Percentiles rank a stretch among this genome's conserved stretches.
Evolutionary conservation across 2,888 invertebrate species (phyloP).

Genomic region (Notocelia uddmanniana): DNA sequence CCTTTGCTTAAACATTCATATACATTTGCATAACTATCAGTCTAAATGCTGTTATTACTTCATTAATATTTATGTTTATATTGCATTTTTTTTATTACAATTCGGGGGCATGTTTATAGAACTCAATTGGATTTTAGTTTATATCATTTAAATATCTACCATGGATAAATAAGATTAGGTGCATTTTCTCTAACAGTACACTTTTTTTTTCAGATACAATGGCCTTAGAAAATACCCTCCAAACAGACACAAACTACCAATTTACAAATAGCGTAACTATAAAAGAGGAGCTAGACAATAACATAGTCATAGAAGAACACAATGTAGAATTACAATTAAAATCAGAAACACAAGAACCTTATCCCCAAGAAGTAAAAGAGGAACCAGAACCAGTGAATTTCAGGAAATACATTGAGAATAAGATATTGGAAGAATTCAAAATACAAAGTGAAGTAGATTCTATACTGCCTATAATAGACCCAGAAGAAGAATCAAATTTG

Average conservation of each 20-base stretch:
- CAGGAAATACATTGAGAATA: conserved; percentile 42
- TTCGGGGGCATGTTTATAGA: neutral
- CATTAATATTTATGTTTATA: neutral
- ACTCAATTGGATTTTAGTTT: conserved; percentile 5
- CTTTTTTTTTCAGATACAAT: conserved; percentile 35
- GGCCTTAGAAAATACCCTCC: conserved; percentile 27
- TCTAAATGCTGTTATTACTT: conserved; percentile 13
- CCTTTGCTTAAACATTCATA: conserved; percentile 10
- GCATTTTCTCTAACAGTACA: no score
- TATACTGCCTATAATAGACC: conserved; percentile 32
- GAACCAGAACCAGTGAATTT: conserved; percentile 40
- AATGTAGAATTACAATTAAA: conserved; percentile 35
- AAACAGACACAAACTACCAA: conserved; percentile 35
- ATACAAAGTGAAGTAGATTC: conserved; percentile 44
- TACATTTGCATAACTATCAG: conserved; percentile 38
- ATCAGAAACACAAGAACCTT: conserved; percentile 25
- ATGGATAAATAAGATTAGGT: neutral
- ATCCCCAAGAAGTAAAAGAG: conserved; percentile 26
- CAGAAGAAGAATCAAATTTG: conserved; percentile 26
- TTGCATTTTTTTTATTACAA: neutral
- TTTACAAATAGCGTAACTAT: conserved; percentile 50
- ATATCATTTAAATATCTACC: no score
- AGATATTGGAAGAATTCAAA: conserved; percentile 44
- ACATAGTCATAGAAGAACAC: conserved; percentile 44
- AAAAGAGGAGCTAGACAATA: conserved; percentile 59